Conservation (phyloP, 2,797 vertebrate species). For the Gadopsis bispinosus region DNA sequence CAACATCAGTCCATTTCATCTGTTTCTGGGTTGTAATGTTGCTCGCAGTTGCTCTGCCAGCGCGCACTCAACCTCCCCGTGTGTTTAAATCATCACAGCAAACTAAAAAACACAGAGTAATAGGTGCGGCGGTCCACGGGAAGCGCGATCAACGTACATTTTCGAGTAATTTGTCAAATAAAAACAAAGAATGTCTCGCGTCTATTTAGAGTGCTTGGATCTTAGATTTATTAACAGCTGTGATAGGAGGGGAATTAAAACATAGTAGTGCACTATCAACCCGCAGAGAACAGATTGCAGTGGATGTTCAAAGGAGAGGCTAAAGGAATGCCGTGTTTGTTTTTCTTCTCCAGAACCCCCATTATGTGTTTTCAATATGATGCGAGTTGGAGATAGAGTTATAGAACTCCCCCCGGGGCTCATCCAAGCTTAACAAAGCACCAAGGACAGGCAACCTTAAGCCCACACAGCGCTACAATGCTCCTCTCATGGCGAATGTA, state of each 20-base stretch:
- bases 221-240: slow-evolving; percentile 49
- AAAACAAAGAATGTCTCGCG: slow-evolving; percentile 46
- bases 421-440: slow-evolving; percentile 76
- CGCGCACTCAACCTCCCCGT: slow-evolving; percentile 41
- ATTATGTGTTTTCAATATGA: slow-evolving; percentile 71
- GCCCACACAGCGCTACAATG: slow-evolving; percentile 59
- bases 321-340: slow-evolving; percentile 73
- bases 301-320: slow-evolving; percentile 32
- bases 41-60: slow-evolving; percentile 55
- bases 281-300: slow-evolving; percentile 40
- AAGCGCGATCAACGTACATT: slow-evolving; percentile 20
- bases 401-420: slow-evolving; percentile 64
- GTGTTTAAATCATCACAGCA: slow-evolving; percentile 56
- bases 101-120: slow-evolving; percentile 40
- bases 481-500: slow-evolving; percentile 72
- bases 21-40: slow-evolving; percentile 63
- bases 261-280: slow-evolving; percentile 17
- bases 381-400: slow-evolving; percentile 66
- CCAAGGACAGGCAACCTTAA: slow-evolving; percentile 70
- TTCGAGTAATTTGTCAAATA: slow-evolving; percentile 49
- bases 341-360: slow-evolving; percentile 71
- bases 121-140: slow-evolving; percentile 17
- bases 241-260: slow-evolving; percentile 57
- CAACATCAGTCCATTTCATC: slow-evolving; percentile 74
- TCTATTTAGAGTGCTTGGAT: slow-evolving; percentile 22